Percentiles rank a stretch among this genome's conserved stretches.
These are phyloP conservation scores for Cygnus atratus DNA, from an alignment of 2,113 vertebrate genomes.

Conservation along the genomic window DNA sequence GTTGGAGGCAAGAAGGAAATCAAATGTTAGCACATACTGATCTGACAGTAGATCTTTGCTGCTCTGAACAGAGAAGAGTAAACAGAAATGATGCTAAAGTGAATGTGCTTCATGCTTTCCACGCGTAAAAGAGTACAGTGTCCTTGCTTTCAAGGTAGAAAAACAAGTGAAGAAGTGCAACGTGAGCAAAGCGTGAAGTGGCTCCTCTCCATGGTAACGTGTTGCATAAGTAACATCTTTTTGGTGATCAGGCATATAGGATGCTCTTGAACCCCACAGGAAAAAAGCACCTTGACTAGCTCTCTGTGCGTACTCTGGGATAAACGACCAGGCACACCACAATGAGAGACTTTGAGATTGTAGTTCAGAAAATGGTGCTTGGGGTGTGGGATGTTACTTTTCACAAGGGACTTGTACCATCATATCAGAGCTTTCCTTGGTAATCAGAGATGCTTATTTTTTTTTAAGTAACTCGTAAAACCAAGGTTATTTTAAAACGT, in stretches of 20 bases:
- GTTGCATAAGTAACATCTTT: not conserved
- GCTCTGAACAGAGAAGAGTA: not conserved
- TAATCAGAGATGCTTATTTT: not conserved
- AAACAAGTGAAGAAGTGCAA: slow-evolving; percentile 24
- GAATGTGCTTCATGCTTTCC: not conserved
- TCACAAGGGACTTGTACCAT: not conserved
- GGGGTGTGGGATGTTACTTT: not conserved
- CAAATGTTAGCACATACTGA: not conserved
- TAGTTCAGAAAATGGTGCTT: not conserved
- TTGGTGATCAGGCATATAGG: not conserved
- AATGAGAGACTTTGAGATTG: not conserved
- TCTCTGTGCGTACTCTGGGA: not conserved
- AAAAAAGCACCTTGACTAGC: not conserved
- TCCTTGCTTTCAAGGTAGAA: slow-evolving; percentile 50
- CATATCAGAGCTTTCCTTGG: not conserved
- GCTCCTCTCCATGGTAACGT: slow-evolving; percentile 30
- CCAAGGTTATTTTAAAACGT: not conserved
- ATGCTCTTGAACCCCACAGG: not conserved
- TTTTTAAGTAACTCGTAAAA: not conserved
- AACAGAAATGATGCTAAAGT: not conserved
- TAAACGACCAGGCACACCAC: not conserved
- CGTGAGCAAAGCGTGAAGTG: not conserved
- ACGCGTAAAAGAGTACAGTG: not conserved
- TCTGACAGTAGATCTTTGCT: not conserved
- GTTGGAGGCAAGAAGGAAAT: not conserved